These are phyloP conservation scores for Cephus sareptanus DNA, from an alignment of 2,888 invertebrate genomes.

Conservation along the genomic window DNA sequence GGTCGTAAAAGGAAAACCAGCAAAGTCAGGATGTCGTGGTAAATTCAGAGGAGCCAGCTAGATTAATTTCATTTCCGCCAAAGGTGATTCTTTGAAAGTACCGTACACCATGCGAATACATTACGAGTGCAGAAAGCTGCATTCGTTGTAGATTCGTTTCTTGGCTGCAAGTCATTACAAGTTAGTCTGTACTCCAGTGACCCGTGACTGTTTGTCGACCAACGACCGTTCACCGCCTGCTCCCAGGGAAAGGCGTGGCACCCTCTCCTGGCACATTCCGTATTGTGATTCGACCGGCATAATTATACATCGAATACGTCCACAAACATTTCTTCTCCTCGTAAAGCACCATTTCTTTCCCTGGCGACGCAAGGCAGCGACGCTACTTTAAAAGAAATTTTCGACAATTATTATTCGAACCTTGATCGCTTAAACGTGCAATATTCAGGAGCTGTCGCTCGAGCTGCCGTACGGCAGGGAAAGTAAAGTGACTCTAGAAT, in stretches of 20 bases:
- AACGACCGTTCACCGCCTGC: conserved; percentile 51
- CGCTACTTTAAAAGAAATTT: background rate
- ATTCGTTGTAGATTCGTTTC: conserved; percentile 30
- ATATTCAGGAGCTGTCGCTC: background rate
- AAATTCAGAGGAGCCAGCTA: background rate
- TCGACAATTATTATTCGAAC: background rate
- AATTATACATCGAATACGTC: conserved; percentile 31
- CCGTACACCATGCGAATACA: conserved; percentile 27
- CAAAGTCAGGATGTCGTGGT: background rate
- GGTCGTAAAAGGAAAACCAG: background rate
- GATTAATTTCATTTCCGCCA: background rate
- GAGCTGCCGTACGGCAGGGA: background rate
- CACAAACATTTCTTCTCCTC: conserved; percentile 28
- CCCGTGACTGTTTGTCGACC: conserved; percentile 62
- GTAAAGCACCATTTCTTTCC: conserved; percentile 7
- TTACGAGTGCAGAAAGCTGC: conserved; percentile 42
- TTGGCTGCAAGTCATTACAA: conserved; percentile 43
- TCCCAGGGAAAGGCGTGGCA: conserved; percentile 62
- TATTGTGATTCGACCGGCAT: conserved; percentile 34
- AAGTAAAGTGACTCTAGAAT: conserved; percentile 8
- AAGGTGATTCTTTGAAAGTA: background rate
- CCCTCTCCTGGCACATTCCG: conserved; percentile 51
- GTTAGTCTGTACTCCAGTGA: conserved; percentile 57
- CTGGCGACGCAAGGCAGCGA: background rate
- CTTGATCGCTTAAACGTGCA: background rate